Conservation (phyloP, 2,888 invertebrate species). For the Acholoe squamosa region DNA sequence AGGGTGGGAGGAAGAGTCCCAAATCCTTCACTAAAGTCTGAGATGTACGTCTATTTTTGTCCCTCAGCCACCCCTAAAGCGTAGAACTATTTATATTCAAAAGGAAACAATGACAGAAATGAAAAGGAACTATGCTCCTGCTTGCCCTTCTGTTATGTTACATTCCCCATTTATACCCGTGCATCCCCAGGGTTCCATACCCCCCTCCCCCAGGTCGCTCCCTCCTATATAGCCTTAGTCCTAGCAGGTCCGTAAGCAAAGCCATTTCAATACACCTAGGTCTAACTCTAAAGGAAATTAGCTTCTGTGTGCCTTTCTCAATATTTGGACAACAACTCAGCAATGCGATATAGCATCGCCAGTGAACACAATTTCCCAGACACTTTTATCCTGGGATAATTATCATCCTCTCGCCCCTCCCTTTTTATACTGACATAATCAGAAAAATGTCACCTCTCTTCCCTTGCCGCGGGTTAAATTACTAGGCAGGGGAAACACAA, state of each 20-base stretch:
- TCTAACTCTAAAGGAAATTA: neutral
- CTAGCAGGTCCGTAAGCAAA: neutral
- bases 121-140: neutral
- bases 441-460: slow-evolving; percentile 12
- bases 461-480: slow-evolving; percentile 2
- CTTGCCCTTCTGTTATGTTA: too few relatives aligned
- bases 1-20: neutral
- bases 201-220: too few relatives aligned
- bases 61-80: neutral
- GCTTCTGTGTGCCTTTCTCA: neutral
- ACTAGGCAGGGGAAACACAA: slow-evolving; percentile 27
- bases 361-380: neutral
- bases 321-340: neutral
- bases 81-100: neutral
- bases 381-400: slow-evolving; percentile 6
- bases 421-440: neutral
- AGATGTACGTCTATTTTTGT: neutral
- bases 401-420: neutral
- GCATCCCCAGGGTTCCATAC: too few relatives aligned
- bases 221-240: too few relatives aligned
- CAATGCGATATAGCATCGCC: neutral
- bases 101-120: too few relatives aligned
- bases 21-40: neutral
- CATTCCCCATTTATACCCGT: too few relatives aligned
- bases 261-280: neutral